Evolutionary conservation across 2,113 vertebrate species (phyloP), one percentile per base, ranked within the genome.

Genomic region (Elgaria multicarinata): DNA sequence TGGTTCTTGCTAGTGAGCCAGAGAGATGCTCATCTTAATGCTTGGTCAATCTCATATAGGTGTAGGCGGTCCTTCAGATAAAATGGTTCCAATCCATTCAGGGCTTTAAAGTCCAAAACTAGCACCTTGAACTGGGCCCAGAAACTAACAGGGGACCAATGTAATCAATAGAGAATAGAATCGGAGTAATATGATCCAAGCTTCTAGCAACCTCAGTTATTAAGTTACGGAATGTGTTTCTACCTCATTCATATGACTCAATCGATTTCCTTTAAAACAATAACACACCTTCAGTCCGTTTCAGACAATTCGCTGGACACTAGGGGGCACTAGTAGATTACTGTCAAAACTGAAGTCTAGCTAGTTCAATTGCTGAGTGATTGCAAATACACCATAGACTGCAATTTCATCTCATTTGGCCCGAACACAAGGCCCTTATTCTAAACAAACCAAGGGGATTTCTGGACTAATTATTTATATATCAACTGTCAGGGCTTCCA

Each of bases 291-390:
- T 33, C n/a, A 16, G 46, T 33, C n/a, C 4, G 24, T 4, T 62
- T 64, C 69, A 33, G 26, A 67, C 39, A 22, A 44, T 84, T 91
- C 62, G 6, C 50, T 88, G 36, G 80, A 72, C 86, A 87, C 36
- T 64, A 91, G 86, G 64, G 81, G 90, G 90, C 90, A 84, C 46
- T 78, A 81, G 67, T 76, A 42, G 64, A 79, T 44, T 24, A 39
- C 53, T 72, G 76, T 33, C 42, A 66, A 75, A 46, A 64, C 74
- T 62, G 18, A 75, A 46, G 26, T 3, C 69, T 20, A 28, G n/a
- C 12, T 79, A 71, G 50, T 22, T 69, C 64, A 44, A 36, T 16
- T 44, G 5, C 31, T 80, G 46, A 39, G n/a, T 39, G 14, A 46
- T 55, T 50, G 31, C 31, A 89, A 76, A 83, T 76, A 76, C 6